These are phyloP conservation scores for Exaiptasia diaphana DNA, from an alignment of 64 coral and sea anemone species.

Conservation along the genomic window DNA sequence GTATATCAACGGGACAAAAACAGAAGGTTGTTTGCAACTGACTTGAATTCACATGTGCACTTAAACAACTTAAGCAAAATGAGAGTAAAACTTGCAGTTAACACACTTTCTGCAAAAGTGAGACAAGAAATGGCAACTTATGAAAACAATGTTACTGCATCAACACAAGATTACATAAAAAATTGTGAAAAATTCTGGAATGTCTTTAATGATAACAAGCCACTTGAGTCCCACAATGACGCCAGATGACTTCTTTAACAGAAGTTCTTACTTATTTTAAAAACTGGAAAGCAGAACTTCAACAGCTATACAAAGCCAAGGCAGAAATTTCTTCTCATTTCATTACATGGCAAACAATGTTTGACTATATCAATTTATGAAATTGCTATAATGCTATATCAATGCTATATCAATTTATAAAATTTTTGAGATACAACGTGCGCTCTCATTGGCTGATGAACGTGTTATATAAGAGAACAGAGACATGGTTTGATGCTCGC, in stretches of 20 bases:
- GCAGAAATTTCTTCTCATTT: conserved; percentile 23
- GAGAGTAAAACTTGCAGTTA: conserved; percentile 58
- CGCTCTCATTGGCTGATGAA: no score
- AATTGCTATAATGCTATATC: no score
- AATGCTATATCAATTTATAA: no score
- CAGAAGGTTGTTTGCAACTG: conserved; percentile 38
- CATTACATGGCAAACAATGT: conserved; percentile 52
- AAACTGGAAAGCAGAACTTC: conserved; percentile 17
- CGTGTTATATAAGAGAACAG: no score
- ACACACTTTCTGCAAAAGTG: conserved; percentile 38
- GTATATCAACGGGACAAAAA: conserved; percentile 36
- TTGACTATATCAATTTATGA: no score
- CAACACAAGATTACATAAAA: conserved; percentile 28
- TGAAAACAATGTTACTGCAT: conserved; percentile 47
- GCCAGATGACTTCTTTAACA: not conserved
- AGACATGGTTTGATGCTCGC: no score
- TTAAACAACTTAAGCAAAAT: conserved; percentile 51
- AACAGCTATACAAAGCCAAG: not conserved
- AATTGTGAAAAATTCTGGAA: conserved; percentile 38
- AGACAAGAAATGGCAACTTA: conserved; percentile 27
- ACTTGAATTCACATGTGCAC: conserved; percentile 31
- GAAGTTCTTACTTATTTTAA: conserved; percentile 19
- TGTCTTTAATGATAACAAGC: conserved; percentile 41
- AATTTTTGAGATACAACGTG: no score
- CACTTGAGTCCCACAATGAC: not conserved